phyloP scores from a whole-genome alignment of 2,888 invertebrate genomes.

The Lithophane leautieri region DNA sequence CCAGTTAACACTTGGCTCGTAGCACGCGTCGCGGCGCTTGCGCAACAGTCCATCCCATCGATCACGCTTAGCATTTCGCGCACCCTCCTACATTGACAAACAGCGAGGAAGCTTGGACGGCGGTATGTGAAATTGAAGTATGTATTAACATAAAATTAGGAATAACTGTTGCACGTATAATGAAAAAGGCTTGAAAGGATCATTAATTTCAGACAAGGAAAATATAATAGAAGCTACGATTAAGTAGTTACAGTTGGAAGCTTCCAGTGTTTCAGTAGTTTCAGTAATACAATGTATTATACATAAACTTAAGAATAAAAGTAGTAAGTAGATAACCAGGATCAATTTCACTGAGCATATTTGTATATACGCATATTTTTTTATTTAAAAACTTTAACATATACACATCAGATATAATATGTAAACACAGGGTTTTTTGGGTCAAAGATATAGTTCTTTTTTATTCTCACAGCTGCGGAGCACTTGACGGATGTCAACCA shows the following conservation, averaged over 20 bases:
- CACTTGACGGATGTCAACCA: too few relatives aligned
- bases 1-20: constrained; percentile 53
- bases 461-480: too few relatives aligned
- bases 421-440: too few relatives aligned
- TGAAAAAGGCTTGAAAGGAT: background rate
- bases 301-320: background rate
- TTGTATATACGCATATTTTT: too few relatives aligned
- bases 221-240: background rate
- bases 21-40: constrained; percentile 69
- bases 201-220: background rate
- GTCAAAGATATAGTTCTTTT: too few relatives aligned
- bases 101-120: constrained; percentile 34
- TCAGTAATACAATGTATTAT: background rate
- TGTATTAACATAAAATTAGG: background rate
- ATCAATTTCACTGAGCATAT: too few relatives aligned
- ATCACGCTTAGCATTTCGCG: constrained; percentile 82
- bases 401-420: too few relatives aligned
- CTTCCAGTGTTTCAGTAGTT: background rate
- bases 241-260: background rate
- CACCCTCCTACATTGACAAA: constrained; percentile 82
- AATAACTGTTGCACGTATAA: background rate
- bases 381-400: too few relatives aligned
- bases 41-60: constrained; percentile 85
- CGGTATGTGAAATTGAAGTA: constrained; percentile 27
- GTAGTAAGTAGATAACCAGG: background rate